These are phyloP conservation scores for Chloropsis cyanopogon DNA, from an alignment of 2,113 vertebrate genomes.

Conservation along the genomic window DNA sequence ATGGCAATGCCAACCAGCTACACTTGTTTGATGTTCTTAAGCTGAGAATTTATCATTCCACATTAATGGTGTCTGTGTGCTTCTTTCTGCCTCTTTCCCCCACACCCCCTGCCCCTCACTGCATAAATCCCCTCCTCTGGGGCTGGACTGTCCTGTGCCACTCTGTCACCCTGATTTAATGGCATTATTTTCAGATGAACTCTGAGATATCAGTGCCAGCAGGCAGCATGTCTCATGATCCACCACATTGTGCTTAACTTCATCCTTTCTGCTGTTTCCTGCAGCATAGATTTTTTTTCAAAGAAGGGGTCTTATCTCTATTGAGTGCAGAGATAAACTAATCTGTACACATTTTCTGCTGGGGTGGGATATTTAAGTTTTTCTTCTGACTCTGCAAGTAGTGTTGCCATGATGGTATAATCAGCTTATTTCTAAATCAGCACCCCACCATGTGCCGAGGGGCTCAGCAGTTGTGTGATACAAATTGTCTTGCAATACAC, in stretches of 20 bases:
- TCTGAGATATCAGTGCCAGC: background rate
- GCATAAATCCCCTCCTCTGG: background rate
- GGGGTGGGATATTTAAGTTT: background rate
- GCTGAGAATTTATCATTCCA: background rate
- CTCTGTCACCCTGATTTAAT: background rate
- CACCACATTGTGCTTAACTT: background rate
- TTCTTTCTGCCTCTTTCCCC: background rate
- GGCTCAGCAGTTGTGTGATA: background rate
- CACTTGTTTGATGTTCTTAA: background rate
- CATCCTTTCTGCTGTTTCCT: slow-evolving; percentile 18
- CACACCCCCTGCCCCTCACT: too few species aligned
- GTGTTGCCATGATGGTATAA: background rate
- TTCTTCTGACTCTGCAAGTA: slow-evolving; percentile 22
- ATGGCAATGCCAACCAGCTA: background rate
- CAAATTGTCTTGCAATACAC: background rate
- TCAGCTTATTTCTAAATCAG: slow-evolving; percentile 18
- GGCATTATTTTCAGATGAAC: background rate
- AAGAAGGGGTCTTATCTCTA: background rate
- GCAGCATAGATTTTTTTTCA: slow-evolving; percentile 6
- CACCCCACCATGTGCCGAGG: background rate
- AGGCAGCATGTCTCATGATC: background rate
- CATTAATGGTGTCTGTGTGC: background rate
- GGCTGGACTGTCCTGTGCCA: background rate
- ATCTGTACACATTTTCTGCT: slow-evolving; percentile 36
- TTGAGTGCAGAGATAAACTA: slow-evolving; percentile 34